Evolutionary conservation across 1,140 invertebrate species (phyloP).

Genomic region (Telenomus remus): DNA sequence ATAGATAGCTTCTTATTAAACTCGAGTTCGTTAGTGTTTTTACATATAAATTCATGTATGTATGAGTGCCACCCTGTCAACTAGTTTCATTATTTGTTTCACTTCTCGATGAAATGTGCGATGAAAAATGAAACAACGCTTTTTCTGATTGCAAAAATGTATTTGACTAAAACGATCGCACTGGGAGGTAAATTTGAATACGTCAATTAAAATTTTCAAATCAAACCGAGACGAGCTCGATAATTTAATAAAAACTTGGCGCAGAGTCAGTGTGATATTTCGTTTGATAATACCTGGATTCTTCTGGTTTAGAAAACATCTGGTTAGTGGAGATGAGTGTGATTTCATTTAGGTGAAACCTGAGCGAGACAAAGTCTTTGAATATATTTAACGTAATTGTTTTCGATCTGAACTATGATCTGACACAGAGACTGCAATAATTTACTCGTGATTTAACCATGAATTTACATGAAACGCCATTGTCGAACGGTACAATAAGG

Average conservation of each 20-base stretch:
- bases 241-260: slow-evolving; percentile 43
- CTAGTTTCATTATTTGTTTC: not conserved
- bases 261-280: slow-evolving; percentile 26
- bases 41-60: too few relatives aligned
- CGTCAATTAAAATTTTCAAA: slow-evolving; percentile 44
- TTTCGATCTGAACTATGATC: slow-evolving; percentile 34
- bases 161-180: slow-evolving; percentile 20
- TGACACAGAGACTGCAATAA: slow-evolving; percentile 44
- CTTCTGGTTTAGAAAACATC: slow-evolving; percentile 21
- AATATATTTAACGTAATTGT: slow-evolving; percentile 48
- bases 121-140: slow-evolving; percentile 3
- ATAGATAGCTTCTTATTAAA: slow-evolving; percentile 76
- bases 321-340: too few relatives aligned
- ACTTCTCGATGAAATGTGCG: not conserved
- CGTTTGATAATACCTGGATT: slow-evolving; percentile 33
- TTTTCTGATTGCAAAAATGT: slow-evolving; percentile 19
- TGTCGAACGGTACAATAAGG: slow-evolving; percentile 41
- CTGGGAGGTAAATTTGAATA: slow-evolving; percentile 39
- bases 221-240: slow-evolving; percentile 14
- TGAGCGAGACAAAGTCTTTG: slow-evolving; percentile 25
- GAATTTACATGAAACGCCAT: slow-evolving; percentile 43
- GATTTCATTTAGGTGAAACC: not conserved
- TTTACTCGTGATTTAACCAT: slow-evolving; percentile 49
- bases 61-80: not conserved
- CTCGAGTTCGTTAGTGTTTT: slow-evolving; percentile 33